These are phyloP conservation scores for Fulmarus glacialis DNA, from an alignment of 2,113 vertebrate species.

Conservation along the genomic window DNA sequence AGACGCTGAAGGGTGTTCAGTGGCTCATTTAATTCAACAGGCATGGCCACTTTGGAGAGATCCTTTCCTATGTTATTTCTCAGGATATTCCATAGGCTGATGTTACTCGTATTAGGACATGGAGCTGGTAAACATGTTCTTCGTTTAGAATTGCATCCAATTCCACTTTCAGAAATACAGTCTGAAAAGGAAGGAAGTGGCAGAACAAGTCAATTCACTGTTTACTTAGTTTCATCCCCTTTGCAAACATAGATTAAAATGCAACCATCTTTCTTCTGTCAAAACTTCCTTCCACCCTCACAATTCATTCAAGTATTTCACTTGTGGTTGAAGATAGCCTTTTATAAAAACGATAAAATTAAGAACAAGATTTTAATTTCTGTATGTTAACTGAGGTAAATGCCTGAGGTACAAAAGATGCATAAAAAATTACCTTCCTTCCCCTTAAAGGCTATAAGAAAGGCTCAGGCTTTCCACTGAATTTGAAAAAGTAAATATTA, in stretches of 20 bases:
- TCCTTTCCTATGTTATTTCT: conserved; percentile 98
- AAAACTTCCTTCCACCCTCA: neutral
- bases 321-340: neutral
- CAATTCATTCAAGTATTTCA: neutral
- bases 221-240: neutral
- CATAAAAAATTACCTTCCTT: neutral
- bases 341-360: neutral
- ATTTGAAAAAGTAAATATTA: neutral
- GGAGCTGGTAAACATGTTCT: conserved; percentile 85
- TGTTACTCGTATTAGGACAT: conserved; percentile 86
- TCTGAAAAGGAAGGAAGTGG: conserved; percentile 65
- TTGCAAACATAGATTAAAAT: neutral
- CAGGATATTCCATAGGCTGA: conserved; percentile 97
- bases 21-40: conserved; percentile 93
- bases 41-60: conserved; percentile 97
- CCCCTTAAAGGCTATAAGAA: neutral
- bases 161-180: conserved; percentile 71
- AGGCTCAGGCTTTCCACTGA: neutral
- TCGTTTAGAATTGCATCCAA: conserved; percentile 69
- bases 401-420: neutral
- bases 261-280: neutral
- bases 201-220: neutral
- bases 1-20: conserved; percentile 94
- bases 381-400: neutral
- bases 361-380: neutral